A percentile compares a stretch with the other conserved stretches of the same genome.
Conservation (phyloP, 2,888 invertebrate genomes). For the Palloptera scutellata region DNA sequence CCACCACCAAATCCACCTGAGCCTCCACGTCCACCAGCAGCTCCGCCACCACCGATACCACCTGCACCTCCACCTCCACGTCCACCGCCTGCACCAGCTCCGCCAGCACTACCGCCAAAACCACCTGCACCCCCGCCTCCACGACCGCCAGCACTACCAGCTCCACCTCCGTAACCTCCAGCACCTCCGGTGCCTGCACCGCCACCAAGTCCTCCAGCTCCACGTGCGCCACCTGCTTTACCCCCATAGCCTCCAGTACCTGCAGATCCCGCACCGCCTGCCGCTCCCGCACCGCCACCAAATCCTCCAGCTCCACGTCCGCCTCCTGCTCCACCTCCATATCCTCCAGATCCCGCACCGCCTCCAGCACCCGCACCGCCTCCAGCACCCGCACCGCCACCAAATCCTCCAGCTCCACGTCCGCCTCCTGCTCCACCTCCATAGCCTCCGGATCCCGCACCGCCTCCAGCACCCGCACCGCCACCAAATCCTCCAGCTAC, state of each 20-base stretch:
- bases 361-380: slow-evolving; percentile 44
- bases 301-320: slow-evolving; percentile 43
- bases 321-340: slow-evolving; percentile 21
- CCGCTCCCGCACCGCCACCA: slow-evolving; percentile 51
- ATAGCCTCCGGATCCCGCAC: slow-evolving; percentile 12
- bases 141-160: slow-evolving; percentile 41
- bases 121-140: slow-evolving; percentile 37
- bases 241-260: slow-evolving; percentile 30
- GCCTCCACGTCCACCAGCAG: slow-evolving; percentile 28
- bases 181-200: slow-evolving; percentile 43
- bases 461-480: slow-evolving; percentile 44
- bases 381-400: slow-evolving; percentile 50
- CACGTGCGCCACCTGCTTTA: slow-evolving; percentile 9
- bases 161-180: slow-evolving; percentile 35
- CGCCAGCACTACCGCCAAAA: slow-evolving; percentile 40
- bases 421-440: slow-evolving; percentile 25
- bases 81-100: slow-evolving; percentile 32
- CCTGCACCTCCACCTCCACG: slow-evolving; percentile 43
- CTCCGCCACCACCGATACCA: slow-evolving; percentile 37
- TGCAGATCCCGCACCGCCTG: slow-evolving; percentile 37
- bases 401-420: slow-evolving; percentile 43
- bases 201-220: slow-evolving; percentile 44
- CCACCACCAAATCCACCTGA: slow-evolving; percentile 36
- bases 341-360: slow-evolving; percentile 17
- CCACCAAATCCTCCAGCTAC: slow-evolving; percentile 45